Percentiles rank a stretch among this genome's conserved stretches.
These are phyloP conservation scores for Euzetes globulus DNA, from an alignment of 2,888 invertebrate genomes.

Conservation along the genomic window DNA sequence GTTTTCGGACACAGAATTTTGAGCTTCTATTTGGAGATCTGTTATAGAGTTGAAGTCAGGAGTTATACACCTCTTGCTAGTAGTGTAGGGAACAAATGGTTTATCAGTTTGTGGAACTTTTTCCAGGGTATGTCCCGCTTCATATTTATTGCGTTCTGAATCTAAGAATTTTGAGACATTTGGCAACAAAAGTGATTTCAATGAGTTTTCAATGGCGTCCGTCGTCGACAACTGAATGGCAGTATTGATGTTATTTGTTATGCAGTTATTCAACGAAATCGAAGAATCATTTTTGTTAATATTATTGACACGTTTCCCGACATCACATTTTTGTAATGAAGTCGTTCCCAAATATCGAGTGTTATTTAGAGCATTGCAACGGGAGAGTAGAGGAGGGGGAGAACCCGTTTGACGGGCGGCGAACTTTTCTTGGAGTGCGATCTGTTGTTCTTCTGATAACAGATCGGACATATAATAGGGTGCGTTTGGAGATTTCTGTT, in stretches of 20 bases:
- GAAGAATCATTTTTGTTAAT: slow-evolving; percentile 35
- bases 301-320: slow-evolving; percentile 43
- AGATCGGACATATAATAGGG: slow-evolving; percentile 81
- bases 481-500: slow-evolving; percentile 45
- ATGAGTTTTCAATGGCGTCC: slow-evolving; percentile 14
- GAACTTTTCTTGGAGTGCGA: slow-evolving; percentile 34
- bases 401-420: slow-evolving; percentile 36
- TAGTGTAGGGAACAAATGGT: background rate
- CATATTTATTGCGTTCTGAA: slow-evolving; percentile 40
- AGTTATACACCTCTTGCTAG: background rate
- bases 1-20: background rate
- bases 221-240: background rate
- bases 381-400: slow-evolving; percentile 36
- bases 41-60: slow-evolving; percentile 3
- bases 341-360: slow-evolving; percentile 38
- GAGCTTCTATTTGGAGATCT: slow-evolving; percentile 12
- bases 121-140: slow-evolving; percentile 40
- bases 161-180: slow-evolving; percentile 40
- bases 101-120: slow-evolving; percentile 36
- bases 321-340: slow-evolving; percentile 38
- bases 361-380: slow-evolving; percentile 38
- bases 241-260: slow-evolving; percentile 6
- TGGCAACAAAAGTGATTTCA: slow-evolving; percentile 33
- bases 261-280: slow-evolving; percentile 23
- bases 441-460: slow-evolving; percentile 44